Percentiles rank a stretch among this genome's conserved stretches.
phyloP scores from a whole-genome alignment of 2,797 vertebrate genomes.

The Perodicticus potto region DNA sequence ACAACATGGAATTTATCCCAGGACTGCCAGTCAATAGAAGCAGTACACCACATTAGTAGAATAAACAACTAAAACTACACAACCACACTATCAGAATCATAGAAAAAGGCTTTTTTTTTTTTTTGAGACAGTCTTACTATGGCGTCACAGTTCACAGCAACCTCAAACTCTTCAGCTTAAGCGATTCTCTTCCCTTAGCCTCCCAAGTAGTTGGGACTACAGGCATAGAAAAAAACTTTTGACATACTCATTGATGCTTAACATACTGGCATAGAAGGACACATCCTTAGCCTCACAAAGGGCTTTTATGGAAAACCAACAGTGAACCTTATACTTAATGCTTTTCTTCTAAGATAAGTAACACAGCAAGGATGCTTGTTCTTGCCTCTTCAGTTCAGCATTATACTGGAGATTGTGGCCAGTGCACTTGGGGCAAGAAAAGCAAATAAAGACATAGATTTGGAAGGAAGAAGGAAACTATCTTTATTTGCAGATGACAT shows the following conservation, averaged over 20 bases:
- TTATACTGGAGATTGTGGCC: not conserved
- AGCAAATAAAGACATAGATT: not conserved
- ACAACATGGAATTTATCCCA: not conserved
- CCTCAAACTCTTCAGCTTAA: too few relatives aligned
- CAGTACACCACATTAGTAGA: not conserved
- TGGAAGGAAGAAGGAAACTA: not conserved
- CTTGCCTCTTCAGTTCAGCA: not conserved
- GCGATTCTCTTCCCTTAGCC: too few relatives aligned
- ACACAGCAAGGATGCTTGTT: not conserved
- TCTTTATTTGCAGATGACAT: not conserved
- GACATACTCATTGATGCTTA: not conserved
- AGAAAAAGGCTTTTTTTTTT: not conserved
- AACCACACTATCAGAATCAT: not conserved
- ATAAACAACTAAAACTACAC: not conserved
- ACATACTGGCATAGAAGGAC: not conserved
- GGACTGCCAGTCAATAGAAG: not conserved
- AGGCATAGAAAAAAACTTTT: not conserved
- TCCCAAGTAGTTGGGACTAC: too few relatives aligned
- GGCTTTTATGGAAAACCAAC: not conserved
- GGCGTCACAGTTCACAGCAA: too few relatives aligned
- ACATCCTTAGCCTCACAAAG: not conserved
- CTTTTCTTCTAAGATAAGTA: not conserved
- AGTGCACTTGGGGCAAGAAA: not conserved
- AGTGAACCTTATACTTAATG: not conserved
- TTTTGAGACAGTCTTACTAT: too few relatives aligned